A percentile compares a stretch with the other conserved stretches of the same genome.
phyloP scores from a whole-genome alignment of 2,888 invertebrate genomes.

The Habrosyne pyritoides region DNA sequence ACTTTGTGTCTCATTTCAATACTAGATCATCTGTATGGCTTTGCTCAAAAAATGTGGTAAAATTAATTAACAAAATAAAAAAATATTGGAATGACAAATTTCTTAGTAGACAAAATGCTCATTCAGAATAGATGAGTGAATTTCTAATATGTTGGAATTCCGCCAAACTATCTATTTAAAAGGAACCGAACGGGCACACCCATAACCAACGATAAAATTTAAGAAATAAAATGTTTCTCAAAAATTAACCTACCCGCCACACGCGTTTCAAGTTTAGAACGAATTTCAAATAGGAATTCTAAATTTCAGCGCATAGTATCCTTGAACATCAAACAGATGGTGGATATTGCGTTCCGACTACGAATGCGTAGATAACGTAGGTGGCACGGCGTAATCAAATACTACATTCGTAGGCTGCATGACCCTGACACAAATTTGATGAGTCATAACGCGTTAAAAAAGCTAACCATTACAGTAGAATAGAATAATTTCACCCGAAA shows the following conservation, averaged over 20 bases:
- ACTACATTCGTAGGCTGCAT: slow-evolving; percentile 34
- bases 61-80: background rate
- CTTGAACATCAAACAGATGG: slow-evolving; percentile 9
- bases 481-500: background rate
- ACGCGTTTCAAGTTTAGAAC: background rate
- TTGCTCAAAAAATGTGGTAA: background rate
- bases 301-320: background rate
- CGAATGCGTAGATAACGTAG: slow-evolving; percentile 23
- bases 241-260: background rate
- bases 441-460: background rate
- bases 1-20: no score
- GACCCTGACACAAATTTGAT: slow-evolving; percentile 58
- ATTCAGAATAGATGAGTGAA: background rate
- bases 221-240: background rate
- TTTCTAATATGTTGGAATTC: background rate
- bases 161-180: background rate
- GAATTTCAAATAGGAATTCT: background rate
- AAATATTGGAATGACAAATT: background rate
- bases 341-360: slow-evolving; percentile 8
- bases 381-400: slow-evolving; percentile 42
- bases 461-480: background rate
- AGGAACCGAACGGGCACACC: background rate
- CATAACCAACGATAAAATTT: background rate
- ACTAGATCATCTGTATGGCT: no score
- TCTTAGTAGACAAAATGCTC: background rate